Conservation (phyloP, 1,140 invertebrate species). For the Zaprionus camerounensis region DNA sequence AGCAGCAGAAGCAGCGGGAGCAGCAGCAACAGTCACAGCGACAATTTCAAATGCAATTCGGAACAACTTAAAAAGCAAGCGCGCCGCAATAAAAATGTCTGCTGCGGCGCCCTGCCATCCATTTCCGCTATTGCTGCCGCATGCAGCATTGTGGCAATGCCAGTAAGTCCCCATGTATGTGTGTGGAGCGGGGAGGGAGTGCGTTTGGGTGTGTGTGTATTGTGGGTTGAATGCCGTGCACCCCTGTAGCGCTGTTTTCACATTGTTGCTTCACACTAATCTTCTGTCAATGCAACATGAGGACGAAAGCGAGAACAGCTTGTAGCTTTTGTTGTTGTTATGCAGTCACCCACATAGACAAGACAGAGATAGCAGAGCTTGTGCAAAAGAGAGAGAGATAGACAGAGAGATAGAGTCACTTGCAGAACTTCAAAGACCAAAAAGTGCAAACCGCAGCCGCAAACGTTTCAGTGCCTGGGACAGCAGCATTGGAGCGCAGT, state of each 20-base stretch:
- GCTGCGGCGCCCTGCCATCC: conserved; percentile 57
- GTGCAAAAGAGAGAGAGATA: not conserved
- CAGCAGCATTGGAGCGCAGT: conserved; percentile 9
- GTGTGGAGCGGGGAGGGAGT: conserved; percentile 5
- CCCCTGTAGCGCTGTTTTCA: conserved; percentile 77
- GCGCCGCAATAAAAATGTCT: conserved; percentile 80
- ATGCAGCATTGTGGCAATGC: conserved; percentile 10
- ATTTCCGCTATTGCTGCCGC: conserved; percentile 51
- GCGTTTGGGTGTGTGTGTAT: conserved; percentile 19
- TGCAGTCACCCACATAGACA: conserved; percentile 15
- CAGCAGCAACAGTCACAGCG: conserved; percentile 44
- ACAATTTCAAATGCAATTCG: conserved; percentile 77
- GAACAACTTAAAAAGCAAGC: conserved; percentile 80
- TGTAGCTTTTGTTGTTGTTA: conserved; percentile 41
- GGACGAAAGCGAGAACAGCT: conserved; percentile 79
- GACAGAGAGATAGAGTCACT: conserved; percentile 22
- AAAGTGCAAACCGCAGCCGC: conserved; percentile 79
- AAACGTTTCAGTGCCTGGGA: conserved; percentile 69
- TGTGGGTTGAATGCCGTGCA: conserved; percentile 7
- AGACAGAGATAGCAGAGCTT: not conserved
- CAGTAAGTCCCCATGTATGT: conserved; percentile 17
- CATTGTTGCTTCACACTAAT: conserved; percentile 82
- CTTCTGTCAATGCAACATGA: conserved; percentile 79
- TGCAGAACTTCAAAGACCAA: conserved; percentile 73
- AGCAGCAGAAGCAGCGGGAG: conserved; percentile 23